phyloP scores from a whole-genome alignment of 1,140 invertebrate species.

The Trichonephila clavipes region DNA sequence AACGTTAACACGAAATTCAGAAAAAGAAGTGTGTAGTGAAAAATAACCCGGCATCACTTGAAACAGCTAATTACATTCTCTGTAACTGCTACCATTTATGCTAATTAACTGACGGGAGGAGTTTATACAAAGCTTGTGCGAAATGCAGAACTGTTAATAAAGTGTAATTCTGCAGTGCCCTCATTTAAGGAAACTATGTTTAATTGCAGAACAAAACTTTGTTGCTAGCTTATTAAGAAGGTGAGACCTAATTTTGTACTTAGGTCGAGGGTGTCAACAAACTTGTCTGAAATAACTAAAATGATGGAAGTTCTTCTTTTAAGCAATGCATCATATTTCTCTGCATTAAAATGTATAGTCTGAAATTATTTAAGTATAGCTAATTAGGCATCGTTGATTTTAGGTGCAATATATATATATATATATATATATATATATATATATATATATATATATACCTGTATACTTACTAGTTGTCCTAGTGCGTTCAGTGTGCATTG shows the following conservation, averaged over 20 bases:
- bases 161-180: neutral
- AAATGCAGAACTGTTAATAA: slow-evolving; percentile 15
- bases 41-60: slow-evolving; percentile 4
- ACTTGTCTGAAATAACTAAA: neutral
- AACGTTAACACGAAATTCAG: neutral
- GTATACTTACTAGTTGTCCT: too few species aligned
- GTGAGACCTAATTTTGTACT: neutral
- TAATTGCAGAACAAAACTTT: slow-evolving; percentile 26
- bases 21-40: neutral
- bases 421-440: too few species aligned
- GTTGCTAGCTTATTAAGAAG: slow-evolving; percentile 15
- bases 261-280: neutral
- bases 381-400: too few species aligned
- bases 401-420: too few species aligned
- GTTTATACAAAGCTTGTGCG: neutral
- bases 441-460: too few species aligned
- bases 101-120: slow-evolving; percentile 40
- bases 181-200: neutral
- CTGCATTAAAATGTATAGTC: too few species aligned
- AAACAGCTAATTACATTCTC: slow-evolving; percentile 25
- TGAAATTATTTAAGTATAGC: too few species aligned
- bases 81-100: slow-evolving; percentile 52
- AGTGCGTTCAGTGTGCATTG: too few species aligned
- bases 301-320: neutral
- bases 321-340: too few species aligned